Evolutionary conservation across 1,140 invertebrate genomes (phyloP).

Genomic region (Macrobrachium nipponense): DNA sequence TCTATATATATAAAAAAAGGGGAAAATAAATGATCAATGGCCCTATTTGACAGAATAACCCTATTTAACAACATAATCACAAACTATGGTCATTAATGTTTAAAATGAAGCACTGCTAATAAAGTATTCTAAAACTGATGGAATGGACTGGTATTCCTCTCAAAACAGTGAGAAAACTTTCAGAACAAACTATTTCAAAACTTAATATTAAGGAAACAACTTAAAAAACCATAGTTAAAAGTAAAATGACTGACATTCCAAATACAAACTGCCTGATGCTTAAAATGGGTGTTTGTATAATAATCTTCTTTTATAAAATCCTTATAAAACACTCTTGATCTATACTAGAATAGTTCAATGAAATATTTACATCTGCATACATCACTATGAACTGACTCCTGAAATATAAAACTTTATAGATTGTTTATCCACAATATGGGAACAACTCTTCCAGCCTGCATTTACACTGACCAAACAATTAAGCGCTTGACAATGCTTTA

Average conservation of each 20-base stretch:
- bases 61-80: constrained; percentile 3
- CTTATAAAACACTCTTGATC: constrained; percentile 54
- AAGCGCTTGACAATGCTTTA: constrained; percentile 58
- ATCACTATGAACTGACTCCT: constrained; percentile 36
- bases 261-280: constrained; percentile 40
- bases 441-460: constrained; percentile 42
- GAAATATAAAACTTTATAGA: constrained; percentile 48
- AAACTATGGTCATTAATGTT: constrained; percentile 12
- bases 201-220: constrained; percentile 26
- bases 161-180: constrained; percentile 15
- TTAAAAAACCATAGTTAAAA: constrained; percentile 21
- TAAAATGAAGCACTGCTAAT: constrained; percentile 20
- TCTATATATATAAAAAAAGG: constrained; percentile 1
- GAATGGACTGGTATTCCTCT: constrained; percentile 4
- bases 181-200: neutral
- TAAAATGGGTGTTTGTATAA: constrained; percentile 37
- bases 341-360: constrained; percentile 22
- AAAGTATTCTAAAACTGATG: neutral
- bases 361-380: constrained; percentile 52
- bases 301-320: constrained; percentile 53
- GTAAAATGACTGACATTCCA: constrained; percentile 8
- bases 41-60: neutral
- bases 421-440: constrained; percentile 54
- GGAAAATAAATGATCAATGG: neutral
- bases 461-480: constrained; percentile 50